These are phyloP conservation scores for Cantharis lateralis DNA, from an alignment of 2,888 invertebrate genomes.

Conservation along the genomic window DNA sequence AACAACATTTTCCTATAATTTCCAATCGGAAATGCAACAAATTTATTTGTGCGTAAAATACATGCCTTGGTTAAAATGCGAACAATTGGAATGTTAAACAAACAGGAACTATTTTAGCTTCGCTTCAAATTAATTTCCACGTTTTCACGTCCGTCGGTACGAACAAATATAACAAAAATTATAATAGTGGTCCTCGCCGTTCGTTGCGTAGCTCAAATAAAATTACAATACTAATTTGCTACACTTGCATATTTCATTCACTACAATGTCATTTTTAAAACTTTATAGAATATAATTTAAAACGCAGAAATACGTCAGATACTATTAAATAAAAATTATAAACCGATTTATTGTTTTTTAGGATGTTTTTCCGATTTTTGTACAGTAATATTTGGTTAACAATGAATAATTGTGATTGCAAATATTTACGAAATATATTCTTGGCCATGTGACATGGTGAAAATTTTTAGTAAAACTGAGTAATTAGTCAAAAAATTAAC, in stretches of 20 bases:
- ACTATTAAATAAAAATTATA: too few relatives aligned
- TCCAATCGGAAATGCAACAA: neutral
- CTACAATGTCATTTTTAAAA: neutral
- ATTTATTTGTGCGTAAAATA: neutral
- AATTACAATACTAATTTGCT: neutral
- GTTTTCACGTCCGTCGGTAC: neutral
- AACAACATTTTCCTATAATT: neutral
- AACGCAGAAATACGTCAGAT: too few relatives aligned
- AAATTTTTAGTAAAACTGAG: too few relatives aligned
- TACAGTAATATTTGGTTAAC: too few relatives aligned
- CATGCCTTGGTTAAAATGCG: neutral
- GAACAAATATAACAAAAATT: neutral
- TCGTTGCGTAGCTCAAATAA: neutral
- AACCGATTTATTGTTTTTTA: too few relatives aligned
- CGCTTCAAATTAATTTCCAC: neutral
- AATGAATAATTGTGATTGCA: too few relatives aligned
- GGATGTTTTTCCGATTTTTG: too few relatives aligned
- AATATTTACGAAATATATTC: too few relatives aligned
- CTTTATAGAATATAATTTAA: neutral
- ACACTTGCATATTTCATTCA: neutral
- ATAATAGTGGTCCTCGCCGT: neutral
- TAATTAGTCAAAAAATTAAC: too few relatives aligned
- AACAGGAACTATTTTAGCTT: neutral
- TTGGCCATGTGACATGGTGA: too few relatives aligned
- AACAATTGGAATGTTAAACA: neutral